Percentiles rank a stretch among this genome's conserved stretches.
Evolutionary conservation across 1,140 invertebrate species (phyloP).

Genomic region (Heliconius himera): DNA sequence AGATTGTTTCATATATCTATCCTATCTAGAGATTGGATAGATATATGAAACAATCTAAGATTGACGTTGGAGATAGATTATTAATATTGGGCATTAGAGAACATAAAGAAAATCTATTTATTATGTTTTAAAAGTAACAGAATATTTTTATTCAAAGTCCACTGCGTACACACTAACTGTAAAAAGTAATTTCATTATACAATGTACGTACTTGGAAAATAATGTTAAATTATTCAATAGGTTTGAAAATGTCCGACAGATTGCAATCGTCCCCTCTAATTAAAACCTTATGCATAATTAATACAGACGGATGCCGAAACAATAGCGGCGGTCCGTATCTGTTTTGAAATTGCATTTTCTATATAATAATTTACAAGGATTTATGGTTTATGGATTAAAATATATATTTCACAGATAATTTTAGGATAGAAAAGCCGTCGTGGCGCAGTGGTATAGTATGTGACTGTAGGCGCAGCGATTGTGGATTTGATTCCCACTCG

Average conservation of each 20-base stretch:
- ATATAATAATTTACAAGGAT: neutral
- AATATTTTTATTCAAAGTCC: neutral
- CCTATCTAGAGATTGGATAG: too few species aligned
- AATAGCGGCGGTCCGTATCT: constrained; percentile 5
- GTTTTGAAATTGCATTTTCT: constrained; percentile 13
- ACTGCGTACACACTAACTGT: neutral
- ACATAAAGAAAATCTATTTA: neutral
- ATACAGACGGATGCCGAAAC: constrained; percentile 3
- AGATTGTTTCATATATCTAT: too few species aligned
- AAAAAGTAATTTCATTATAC: constrained; percentile 7
- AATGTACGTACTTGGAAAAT: constrained; percentile 2
- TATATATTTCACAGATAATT: neutral
- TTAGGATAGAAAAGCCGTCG: too few species aligned
- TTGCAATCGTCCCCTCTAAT: constrained; percentile 40
- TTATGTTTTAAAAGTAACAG: neutral
- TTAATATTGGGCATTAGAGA: too few species aligned
- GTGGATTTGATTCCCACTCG: too few species aligned
- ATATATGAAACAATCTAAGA: too few species aligned
- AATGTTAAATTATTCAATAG: constrained; percentile 42
- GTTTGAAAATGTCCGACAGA: constrained; percentile 30
- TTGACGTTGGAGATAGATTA: too few species aligned
- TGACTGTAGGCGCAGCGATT: too few species aligned
- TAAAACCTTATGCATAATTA: constrained; percentile 42
- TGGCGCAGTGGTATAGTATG: too few species aligned
- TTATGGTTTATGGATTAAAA: neutral